phyloP scores from a whole-genome alignment of 2,888 invertebrate species.

The Caenorhabditis drosophilae region DNA sequence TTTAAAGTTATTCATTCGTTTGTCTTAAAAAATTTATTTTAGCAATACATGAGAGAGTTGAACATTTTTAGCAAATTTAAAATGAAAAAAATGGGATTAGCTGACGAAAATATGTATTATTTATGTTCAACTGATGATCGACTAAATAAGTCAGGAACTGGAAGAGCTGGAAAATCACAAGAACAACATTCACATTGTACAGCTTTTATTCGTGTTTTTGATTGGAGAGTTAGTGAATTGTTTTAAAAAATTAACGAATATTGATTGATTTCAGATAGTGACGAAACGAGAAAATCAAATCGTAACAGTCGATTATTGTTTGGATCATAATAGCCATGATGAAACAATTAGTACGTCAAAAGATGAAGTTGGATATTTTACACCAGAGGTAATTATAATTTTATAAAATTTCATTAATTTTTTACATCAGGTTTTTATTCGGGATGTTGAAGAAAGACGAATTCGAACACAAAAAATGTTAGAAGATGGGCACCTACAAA shows the following conservation, averaged over 20 bases:
- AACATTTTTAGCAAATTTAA: slow-evolving; percentile 22
- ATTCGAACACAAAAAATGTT: slow-evolving; percentile 15
- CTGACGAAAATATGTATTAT: slow-evolving; percentile 53
- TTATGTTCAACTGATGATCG: slow-evolving; percentile 44
- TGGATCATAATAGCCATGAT: slow-evolving; percentile 35
- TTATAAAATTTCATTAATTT: not conserved
- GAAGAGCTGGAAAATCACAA: slow-evolving; percentile 16
- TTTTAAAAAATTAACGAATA: not conserved
- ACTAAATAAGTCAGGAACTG: slow-evolving; percentile 15
- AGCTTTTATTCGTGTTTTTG: slow-evolving; percentile 44
- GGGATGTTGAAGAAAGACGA: slow-evolving; percentile 25
- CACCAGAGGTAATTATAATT: not conserved
- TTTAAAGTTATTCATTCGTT: too few species aligned
- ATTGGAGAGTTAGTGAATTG: slow-evolving; percentile 34
- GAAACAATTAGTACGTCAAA: not conserved
- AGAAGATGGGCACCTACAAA: not conserved
- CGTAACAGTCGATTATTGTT: slow-evolving; percentile 38
- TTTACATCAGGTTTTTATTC: slow-evolving; percentile 9
- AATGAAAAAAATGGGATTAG: slow-evolving; percentile 35
- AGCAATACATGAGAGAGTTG: slow-evolving; percentile 46
- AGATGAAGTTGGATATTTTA: not conserved
- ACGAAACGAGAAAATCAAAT: slow-evolving; percentile 25
- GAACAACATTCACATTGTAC: slow-evolving; percentile 40
- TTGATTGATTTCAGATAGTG: slow-evolving; percentile 15
- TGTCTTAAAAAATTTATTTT: slow-evolving; percentile 1